A percentile compares a stretch with the other conserved stretches of the same genome.
Conservation (phyloP, 2,113 vertebrate species). For the Entosphenus tridentatus region DNA sequence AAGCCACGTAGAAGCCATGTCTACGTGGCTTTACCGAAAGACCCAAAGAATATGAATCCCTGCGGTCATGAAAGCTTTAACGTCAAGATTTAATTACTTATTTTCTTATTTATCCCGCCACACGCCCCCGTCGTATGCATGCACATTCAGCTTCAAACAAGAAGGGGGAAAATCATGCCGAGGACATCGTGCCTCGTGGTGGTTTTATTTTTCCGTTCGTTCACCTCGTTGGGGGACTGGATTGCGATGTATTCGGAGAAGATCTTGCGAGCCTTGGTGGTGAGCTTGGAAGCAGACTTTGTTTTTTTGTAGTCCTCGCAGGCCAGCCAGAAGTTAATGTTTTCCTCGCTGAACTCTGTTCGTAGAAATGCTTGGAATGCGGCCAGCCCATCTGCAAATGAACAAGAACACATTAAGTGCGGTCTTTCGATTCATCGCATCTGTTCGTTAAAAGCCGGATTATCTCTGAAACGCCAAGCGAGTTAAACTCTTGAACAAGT, state of each 20-base stretch:
- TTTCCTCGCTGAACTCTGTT: slow-evolving; percentile 93
- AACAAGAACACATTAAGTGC: not conserved
- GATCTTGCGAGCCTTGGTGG: slow-evolving; percentile 82
- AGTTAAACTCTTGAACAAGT: not conserved
- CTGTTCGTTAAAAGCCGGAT: slow-evolving; percentile 18
- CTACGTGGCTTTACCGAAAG: too few relatives aligned
- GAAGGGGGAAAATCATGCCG: too few relatives aligned
- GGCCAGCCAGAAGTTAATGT: slow-evolving; percentile 93
- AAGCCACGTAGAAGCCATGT: too few relatives aligned
- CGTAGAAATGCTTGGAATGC: slow-evolving; percentile 83
- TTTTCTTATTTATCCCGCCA: too few relatives aligned
- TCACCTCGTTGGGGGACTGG: slow-evolving; percentile 96
- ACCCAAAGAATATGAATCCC: too few relatives aligned
- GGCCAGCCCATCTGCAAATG: slow-evolving; percentile 53
- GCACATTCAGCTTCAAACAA: too few relatives aligned
- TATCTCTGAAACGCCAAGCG: slow-evolving; percentile 13
- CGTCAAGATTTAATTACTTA: too few relatives aligned
- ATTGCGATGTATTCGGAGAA: slow-evolving; percentile 79
- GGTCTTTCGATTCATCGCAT: slow-evolving; percentile 9
- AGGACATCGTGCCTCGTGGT: too few relatives aligned
- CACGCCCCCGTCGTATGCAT: too few relatives aligned
- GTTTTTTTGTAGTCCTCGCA: slow-evolving; percentile 95
- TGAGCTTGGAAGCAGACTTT: slow-evolving; percentile 91
- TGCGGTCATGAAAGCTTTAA: too few relatives aligned
- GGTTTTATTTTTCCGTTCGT: not conserved